A percentile compares a stretch with the other conserved stretches of the same genome.
These are phyloP conservation scores for Mimas tiliae DNA, from an alignment of 2,888 invertebrate species.

Conservation along the genomic window DNA sequence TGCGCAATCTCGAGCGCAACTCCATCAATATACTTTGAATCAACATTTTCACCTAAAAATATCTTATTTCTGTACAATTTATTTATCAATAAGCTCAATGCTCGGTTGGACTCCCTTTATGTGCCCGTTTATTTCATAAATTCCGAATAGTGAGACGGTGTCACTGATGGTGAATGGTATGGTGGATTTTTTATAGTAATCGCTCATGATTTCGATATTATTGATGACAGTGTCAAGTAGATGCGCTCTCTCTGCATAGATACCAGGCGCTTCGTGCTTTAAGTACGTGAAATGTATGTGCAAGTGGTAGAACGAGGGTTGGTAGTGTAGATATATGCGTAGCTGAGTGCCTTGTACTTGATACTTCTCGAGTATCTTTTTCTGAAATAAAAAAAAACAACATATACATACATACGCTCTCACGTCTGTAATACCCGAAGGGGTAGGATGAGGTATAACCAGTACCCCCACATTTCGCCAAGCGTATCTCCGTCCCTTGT, in stretches of 20 bases:
- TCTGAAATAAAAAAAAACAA: conserved; percentile 75
- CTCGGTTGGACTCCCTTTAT: conserved; percentile 70
- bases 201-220: conserved; percentile 92
- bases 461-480: too few relatives aligned
- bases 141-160: conserved; percentile 88
- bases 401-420: too few relatives aligned
- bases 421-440: too few relatives aligned
- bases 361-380: conserved; percentile 91
- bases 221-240: conserved; percentile 94
- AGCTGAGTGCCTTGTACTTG: conserved; percentile 88
- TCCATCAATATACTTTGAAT: conserved; percentile 84
- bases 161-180: conserved; percentile 92
- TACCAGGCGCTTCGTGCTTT: conserved; percentile 92
- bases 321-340: conserved; percentile 96
- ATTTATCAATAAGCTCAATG: conserved; percentile 64
- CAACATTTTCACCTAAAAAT: conserved; percentile 67
- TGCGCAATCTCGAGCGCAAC: conserved; percentile 84
- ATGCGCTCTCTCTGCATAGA: conserved; percentile 94
- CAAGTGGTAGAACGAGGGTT: conserved; percentile 98
- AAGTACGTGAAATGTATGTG: conserved; percentile 96
- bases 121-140: conserved; percentile 85
- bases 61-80: conserved; percentile 39
- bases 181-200: conserved; percentile 93
- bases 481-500: too few relatives aligned
- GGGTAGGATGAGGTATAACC: too few relatives aligned